phyloP scores from a whole-genome alignment of 2,797 vertebrate species.

The Pyrocephalus nanus region DNA sequence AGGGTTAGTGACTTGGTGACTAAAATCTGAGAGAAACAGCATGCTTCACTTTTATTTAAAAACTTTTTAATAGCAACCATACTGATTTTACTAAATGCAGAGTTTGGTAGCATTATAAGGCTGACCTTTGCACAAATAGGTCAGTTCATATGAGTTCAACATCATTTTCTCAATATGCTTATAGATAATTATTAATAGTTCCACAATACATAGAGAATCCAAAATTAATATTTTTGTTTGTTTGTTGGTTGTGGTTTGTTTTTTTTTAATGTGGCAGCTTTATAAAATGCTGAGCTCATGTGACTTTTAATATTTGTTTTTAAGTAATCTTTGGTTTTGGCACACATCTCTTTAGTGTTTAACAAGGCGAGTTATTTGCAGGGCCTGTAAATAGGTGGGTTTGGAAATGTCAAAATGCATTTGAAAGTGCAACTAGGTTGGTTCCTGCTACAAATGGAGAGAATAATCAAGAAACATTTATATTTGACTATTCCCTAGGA shows the following conservation, averaged over 20 bases:
- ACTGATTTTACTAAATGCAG: background rate
- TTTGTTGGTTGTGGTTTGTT: background rate
- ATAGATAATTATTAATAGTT: background rate
- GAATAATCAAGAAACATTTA: background rate
- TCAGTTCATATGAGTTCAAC: background rate
- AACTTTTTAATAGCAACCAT: background rate
- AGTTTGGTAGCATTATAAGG: background rate
- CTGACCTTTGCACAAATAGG: background rate
- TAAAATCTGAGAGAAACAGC: background rate
- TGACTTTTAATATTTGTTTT: background rate
- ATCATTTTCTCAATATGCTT: background rate
- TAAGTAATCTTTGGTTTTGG: background rate
- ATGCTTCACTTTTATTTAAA: background rate
- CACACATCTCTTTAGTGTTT: background rate
- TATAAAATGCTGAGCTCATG: background rate
- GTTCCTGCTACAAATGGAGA: background rate
- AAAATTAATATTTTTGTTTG: background rate
- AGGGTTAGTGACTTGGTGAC: background rate
- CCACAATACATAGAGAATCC: background rate
- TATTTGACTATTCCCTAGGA: background rate
- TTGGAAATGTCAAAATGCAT: background rate
- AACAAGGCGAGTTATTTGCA: background rate
- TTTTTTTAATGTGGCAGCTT: background rate
- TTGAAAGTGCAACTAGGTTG: background rate
- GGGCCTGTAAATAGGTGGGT: background rate